Conservation (phyloP, 1,140 invertebrate species). For the Drosophila kikkawai region DNA sequence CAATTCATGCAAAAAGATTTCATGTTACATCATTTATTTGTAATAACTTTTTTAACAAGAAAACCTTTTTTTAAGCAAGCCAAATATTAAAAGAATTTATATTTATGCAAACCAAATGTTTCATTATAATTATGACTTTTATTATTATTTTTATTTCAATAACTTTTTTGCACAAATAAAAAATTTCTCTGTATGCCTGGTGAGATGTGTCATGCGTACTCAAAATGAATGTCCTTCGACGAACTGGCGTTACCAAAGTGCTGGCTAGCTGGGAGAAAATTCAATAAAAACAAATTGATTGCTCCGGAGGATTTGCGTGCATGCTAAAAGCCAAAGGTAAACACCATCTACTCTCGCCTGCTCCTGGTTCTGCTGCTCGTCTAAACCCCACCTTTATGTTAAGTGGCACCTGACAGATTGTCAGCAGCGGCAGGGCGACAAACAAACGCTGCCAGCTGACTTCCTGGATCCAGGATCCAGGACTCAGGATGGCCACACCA, state of each 20-base stretch:
- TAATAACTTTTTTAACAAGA: neutral
- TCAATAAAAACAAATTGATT: constrained; percentile 82
- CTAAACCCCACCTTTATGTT: constrained; percentile 59
- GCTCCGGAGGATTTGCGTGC: constrained; percentile 72
- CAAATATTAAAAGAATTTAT: neutral
- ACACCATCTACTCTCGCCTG: constrained; percentile 38
- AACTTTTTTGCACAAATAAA: neutral
- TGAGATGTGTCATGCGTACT: constrained; percentile 56
- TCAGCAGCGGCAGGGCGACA: constrained; percentile 55
- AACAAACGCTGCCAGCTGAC: constrained; percentile 52
- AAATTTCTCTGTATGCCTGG: constrained; percentile 14
- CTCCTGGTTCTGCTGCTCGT: constrained; percentile 11
- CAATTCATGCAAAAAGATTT: too few species aligned
- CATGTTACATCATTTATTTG: too few species aligned
- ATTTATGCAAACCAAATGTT: too few species aligned
- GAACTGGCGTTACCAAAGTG: constrained; percentile 54
- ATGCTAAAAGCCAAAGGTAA: constrained; percentile 61
- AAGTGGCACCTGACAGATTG: constrained; percentile 72
- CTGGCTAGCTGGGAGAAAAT: constrained; percentile 58
- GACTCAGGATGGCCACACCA: constrained; percentile 6
- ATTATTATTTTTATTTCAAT: neutral
- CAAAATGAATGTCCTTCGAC: constrained; percentile 69
- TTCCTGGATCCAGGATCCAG: constrained; percentile 15
- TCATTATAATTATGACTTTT: too few species aligned
- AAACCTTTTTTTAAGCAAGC: neutral